Conservation (phyloP, 1,140 invertebrate genomes). For the Meteorus sp. region DNA sequence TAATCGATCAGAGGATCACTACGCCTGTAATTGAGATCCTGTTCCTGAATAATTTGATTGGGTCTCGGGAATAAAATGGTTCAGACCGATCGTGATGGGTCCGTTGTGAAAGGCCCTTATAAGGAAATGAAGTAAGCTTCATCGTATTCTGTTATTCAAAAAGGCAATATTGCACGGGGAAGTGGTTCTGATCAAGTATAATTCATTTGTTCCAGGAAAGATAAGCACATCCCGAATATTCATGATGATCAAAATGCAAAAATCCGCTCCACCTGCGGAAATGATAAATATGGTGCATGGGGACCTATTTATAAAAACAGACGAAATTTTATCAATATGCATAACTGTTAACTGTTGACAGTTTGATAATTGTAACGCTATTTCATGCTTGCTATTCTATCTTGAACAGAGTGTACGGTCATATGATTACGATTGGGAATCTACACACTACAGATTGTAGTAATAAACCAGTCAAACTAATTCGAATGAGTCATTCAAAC, state of each 20-base stretch:
- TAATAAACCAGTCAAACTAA: too few relatives aligned
- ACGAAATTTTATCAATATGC: constrained; percentile 70
- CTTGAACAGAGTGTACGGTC: too few relatives aligned
- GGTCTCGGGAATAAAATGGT: constrained; percentile 39
- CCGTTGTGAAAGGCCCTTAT: constrained; percentile 40
- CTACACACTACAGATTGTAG: too few relatives aligned
- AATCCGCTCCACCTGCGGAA: too few relatives aligned
- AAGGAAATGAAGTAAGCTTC: constrained; percentile 44
- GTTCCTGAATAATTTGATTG: too few relatives aligned
- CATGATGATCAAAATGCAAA: too few relatives aligned
- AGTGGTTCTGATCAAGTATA: background rate
- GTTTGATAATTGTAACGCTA: too few relatives aligned
- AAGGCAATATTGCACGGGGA: background rate
- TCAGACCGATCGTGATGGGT: constrained; percentile 30
- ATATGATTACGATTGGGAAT: too few relatives aligned
- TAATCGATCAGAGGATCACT: too few relatives aligned
- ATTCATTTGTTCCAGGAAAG: constrained; percentile 51
- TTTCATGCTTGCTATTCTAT: too few relatives aligned
- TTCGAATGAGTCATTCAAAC: too few relatives aligned
- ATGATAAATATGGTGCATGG: constrained; percentile 67
- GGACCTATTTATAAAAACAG: constrained; percentile 73
- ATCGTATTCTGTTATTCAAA: background rate
- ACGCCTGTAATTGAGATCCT: background rate
- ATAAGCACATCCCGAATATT: constrained; percentile 38
- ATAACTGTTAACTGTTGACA: constrained; percentile 67